Evolutionary conservation across 2,888 invertebrate genomes (phyloP).

Genomic region (Pomacea canaliculata): DNA sequence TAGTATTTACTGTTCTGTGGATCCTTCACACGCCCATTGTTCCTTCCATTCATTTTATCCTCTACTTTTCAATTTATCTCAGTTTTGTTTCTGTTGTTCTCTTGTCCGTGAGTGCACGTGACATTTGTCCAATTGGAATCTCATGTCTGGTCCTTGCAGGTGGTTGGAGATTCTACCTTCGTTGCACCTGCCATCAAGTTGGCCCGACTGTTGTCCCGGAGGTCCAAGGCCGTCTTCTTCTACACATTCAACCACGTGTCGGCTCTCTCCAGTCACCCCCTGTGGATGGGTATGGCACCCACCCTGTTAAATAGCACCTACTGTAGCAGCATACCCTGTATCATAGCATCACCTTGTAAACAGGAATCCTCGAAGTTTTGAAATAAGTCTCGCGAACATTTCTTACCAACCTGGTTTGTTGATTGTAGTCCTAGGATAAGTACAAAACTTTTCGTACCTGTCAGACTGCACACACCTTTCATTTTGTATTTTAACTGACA

Average conservation of each 20-base stretch:
- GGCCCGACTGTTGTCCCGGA: conserved; percentile 33
- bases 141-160: conserved; percentile 14
- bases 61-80: too few relatives aligned
- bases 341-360: not conserved
- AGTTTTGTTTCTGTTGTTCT: too few relatives aligned
- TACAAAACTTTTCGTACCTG: too few relatives aligned
- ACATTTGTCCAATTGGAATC: too few relatives aligned
- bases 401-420: not conserved
- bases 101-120: too few relatives aligned
- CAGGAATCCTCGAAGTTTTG: not conserved
- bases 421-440: too few relatives aligned
- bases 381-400: not conserved
- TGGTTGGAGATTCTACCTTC: conserved; percentile 45
- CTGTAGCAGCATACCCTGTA: not conserved
- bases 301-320: too few relatives aligned
- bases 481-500: too few relatives aligned
- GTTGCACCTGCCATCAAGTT: conserved; percentile 44
- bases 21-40: too few relatives aligned
- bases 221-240: conserved; percentile 33
- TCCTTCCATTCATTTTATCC: too few relatives aligned
- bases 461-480: too few relatives aligned
- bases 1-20: too few relatives aligned
- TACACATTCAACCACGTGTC: conserved; percentile 47
- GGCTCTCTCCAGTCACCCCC: conserved; percentile 22
- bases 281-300: conserved; percentile 39